Evolutionary conservation across 2,797 vertebrate genomes (phyloP), one percentile per base, ranked within the genome.

Genomic region (Spea hammondii): DNA sequence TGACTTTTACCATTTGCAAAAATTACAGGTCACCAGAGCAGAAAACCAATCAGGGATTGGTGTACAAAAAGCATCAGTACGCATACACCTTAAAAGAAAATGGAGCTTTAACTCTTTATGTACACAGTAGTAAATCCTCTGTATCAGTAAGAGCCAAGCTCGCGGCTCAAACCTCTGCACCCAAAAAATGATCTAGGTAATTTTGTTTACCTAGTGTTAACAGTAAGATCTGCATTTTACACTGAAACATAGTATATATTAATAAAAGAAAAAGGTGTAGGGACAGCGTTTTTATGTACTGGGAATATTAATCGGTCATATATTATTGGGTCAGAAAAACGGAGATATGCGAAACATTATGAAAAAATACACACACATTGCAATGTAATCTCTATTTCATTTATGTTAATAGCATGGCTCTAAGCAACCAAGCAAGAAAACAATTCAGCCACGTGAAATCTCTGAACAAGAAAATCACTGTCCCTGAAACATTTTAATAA

Each of bases 371-470:
- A 11, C 4, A 57, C 5, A 17, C 17, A 74, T n/a, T 5, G 2
- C 10, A 45, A 50, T 74, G 59, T 54, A 53, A 74, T 6, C 4
- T 7, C 4, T 7, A 64, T 12, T 65, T 64, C 53, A 65, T 65
- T 65, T 74, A 44, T 51, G 60, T 3, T 46, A 57, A 12, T 57
- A 57, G 5, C 51, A 53, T 8, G 6, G n/a, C 68, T 51, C 68
- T 53, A 70, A 44, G 69, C 53, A 55, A 57, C 12, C 3, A 44
- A 49, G 54, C 45, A 74, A 50, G 65, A 75, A 46, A 57, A 66
- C 13, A 57, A 75, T 66, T 13, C 50, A 67, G 73, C 65, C 17
- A 54, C 62, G 67, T 45, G 67, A 32, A 7, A 59, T 5, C 65
- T 49, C 53, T 75, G 45, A 55, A 66, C 44, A 17, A 54, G 53